These are phyloP conservation scores for Oryzias curvinotus DNA, from an alignment of 2,113 vertebrate genomes.

Conservation along the genomic window DNA sequence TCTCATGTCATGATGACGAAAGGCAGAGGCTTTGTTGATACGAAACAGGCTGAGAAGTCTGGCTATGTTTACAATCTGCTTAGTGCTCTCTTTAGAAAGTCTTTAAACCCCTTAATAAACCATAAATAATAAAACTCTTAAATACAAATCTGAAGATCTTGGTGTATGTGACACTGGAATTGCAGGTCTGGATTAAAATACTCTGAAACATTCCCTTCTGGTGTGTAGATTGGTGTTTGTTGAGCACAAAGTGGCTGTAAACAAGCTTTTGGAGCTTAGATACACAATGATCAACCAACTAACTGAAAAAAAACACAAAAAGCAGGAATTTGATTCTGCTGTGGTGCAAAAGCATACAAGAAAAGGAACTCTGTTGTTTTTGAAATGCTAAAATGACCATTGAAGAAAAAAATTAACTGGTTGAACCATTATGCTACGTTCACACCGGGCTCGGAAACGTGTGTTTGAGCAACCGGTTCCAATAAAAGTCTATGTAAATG, in stretches of 20 bases:
- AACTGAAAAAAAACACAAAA: too few relatives aligned
- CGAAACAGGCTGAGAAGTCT: slow-evolving; percentile 23
- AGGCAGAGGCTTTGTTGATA: slow-evolving; percentile 28
- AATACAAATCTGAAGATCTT: slow-evolving; percentile 39
- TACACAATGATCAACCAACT: too few relatives aligned
- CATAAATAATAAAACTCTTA: slow-evolving; percentile 13
- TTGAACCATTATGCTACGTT: too few relatives aligned
- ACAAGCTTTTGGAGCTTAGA: slow-evolving; percentile 2
- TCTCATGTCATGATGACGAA: slow-evolving; percentile 52
- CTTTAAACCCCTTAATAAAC: neutral
- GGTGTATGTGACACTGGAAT: slow-evolving; percentile 14
- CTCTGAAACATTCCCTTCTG: neutral
- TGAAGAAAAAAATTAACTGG: too few relatives aligned
- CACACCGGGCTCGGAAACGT: too few relatives aligned
- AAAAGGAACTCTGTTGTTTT: too few relatives aligned
- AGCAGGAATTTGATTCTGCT: too few relatives aligned
- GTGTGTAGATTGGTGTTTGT: slow-evolving; percentile 3
- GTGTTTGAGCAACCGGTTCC: too few relatives aligned
- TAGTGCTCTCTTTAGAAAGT: slow-evolving; percentile 21
- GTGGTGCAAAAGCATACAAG: too few relatives aligned
- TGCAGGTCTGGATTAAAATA: slow-evolving; percentile 12
- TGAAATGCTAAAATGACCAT: too few relatives aligned
- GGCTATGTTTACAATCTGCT: slow-evolving; percentile 52
- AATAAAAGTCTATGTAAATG: too few relatives aligned
- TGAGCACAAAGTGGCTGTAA: slow-evolving; percentile 6